A percentile compares a stretch with the other conserved stretches of the same genome.
Conservation (phyloP, 2,113 vertebrate genomes). For the Lipotes vexillifer region DNA sequence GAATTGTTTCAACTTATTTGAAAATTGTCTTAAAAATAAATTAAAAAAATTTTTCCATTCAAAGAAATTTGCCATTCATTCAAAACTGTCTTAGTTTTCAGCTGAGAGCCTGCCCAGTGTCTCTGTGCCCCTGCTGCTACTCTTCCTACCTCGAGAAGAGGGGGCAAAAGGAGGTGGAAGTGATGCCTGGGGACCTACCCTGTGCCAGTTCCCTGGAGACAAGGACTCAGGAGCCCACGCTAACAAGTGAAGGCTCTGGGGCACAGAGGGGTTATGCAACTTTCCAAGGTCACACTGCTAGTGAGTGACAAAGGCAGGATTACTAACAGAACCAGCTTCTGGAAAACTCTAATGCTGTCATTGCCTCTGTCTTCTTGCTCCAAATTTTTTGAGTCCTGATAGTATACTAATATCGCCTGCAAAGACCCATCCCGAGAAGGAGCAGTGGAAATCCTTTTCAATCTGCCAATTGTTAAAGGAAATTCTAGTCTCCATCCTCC, state of each 20-base stretch:
- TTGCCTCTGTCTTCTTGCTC: background rate
- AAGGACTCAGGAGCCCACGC: fast-evolving
- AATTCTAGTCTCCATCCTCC: background rate
- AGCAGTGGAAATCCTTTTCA: background rate
- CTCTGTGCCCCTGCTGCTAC: background rate
- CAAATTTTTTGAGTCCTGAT: background rate
- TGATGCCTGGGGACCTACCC: fast-evolving
- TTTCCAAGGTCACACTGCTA: background rate
- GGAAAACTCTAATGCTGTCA: background rate
- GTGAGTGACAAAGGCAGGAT: background rate
- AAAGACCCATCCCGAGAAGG: background rate
- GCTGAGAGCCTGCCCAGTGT: background rate
- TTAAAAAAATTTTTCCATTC: background rate
- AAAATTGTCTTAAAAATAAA: background rate
- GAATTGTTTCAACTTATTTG: background rate
- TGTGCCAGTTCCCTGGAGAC: background rate
- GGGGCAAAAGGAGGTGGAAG: background rate
- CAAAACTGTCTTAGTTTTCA: background rate
- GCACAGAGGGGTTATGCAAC: background rate
- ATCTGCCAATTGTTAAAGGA: background rate
- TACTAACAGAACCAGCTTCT: background rate
- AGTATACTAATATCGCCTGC: fast-evolving
- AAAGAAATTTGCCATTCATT: background rate
- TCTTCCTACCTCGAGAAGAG: background rate
- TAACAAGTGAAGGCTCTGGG: fast-evolving